Evolutionary conservation across 2,888 invertebrate genomes (phyloP).

Genomic region (Linnaemya vulpina): DNA sequence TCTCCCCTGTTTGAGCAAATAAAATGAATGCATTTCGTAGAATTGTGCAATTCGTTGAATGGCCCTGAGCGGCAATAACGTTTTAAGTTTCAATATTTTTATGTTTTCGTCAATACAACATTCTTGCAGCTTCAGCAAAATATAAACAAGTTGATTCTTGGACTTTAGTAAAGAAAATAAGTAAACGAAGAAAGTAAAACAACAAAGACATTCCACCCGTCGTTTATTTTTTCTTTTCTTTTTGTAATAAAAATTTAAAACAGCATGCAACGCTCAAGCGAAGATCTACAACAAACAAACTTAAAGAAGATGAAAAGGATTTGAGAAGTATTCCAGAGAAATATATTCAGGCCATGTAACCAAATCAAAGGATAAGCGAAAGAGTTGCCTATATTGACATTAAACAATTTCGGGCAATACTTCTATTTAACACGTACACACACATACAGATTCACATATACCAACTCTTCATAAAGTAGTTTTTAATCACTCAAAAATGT

Average conservation of each 20-base stretch:
- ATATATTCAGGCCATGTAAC: too few species aligned
- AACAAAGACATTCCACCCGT: not conserved
- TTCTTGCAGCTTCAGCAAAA: slow-evolving; percentile 35
- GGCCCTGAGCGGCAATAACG: slow-evolving; percentile 2
- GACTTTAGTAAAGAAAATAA: not conserved
- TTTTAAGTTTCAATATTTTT: slow-evolving; percentile 10
- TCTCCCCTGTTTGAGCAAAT: slow-evolving; percentile 6
- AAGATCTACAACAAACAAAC: too few species aligned
- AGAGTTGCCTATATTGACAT: too few species aligned
- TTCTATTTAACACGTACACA: too few species aligned
- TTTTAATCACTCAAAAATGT: too few species aligned
- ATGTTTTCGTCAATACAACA: not conserved
- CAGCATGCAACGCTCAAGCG: not conserved
- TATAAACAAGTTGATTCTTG: not conserved
- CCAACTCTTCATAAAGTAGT: too few species aligned
- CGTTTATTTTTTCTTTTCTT: not conserved
- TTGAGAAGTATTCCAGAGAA: not conserved
- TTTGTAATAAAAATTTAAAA: not conserved
- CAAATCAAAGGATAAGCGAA: too few species aligned
- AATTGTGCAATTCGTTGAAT: slow-evolving; percentile 13
- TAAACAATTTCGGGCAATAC: too few species aligned
- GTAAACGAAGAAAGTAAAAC: not conserved
- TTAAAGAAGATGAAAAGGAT: not conserved
- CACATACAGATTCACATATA: too few species aligned
- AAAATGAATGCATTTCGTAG: not conserved